Evolutionary conservation across 2,113 vertebrate species (phyloP).

Genomic region (Lucifuga dentata): DNA sequence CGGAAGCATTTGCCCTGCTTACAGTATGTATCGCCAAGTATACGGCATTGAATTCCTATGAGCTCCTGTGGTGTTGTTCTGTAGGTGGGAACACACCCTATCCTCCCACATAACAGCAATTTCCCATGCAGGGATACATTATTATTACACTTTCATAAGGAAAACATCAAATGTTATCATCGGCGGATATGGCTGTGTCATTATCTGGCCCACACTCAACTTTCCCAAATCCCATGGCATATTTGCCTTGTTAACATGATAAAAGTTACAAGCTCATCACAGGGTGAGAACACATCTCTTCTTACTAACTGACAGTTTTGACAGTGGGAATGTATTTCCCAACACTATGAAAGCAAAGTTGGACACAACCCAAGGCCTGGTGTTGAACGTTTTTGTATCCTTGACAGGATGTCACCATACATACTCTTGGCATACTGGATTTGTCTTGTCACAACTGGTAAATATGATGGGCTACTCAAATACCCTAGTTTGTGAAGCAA

Average conservation of each 20-base stretch:
- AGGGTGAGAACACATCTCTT: constrained; percentile 5
- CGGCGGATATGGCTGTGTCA: constrained; percentile 31
- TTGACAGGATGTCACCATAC: constrained; percentile 34
- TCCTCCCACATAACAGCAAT: constrained; percentile 43
- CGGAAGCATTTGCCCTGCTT: constrained; percentile 10
- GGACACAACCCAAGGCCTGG: constrained; percentile 1
- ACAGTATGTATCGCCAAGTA: constrained; percentile 42
- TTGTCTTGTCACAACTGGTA: constrained; percentile 40
- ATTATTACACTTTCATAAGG: constrained; percentile 40
- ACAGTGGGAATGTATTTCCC: constrained; percentile 1
- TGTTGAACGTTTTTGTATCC: constrained; percentile 21
- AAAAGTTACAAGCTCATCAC: constrained; percentile 10
- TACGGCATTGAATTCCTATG: constrained; percentile 42
- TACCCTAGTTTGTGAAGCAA: constrained; percentile 17
- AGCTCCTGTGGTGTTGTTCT: not conserved
- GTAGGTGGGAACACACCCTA: constrained; percentile 8
- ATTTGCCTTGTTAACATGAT: constrained; percentile 7
- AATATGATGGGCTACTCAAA: constrained; percentile 38
- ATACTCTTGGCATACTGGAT: constrained; percentile 25
- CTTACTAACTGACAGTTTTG: not conserved
- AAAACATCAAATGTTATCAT: constrained; percentile 51
- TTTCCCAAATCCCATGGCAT: constrained; percentile 5
- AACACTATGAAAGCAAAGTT: not conserved
- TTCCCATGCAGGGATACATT: constrained; percentile 31
- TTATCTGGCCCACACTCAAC: constrained; percentile 36